Evolutionary conservation across 2,888 invertebrate genomes (phyloP).

Genomic region (Lithophane ornitopus): DNA sequence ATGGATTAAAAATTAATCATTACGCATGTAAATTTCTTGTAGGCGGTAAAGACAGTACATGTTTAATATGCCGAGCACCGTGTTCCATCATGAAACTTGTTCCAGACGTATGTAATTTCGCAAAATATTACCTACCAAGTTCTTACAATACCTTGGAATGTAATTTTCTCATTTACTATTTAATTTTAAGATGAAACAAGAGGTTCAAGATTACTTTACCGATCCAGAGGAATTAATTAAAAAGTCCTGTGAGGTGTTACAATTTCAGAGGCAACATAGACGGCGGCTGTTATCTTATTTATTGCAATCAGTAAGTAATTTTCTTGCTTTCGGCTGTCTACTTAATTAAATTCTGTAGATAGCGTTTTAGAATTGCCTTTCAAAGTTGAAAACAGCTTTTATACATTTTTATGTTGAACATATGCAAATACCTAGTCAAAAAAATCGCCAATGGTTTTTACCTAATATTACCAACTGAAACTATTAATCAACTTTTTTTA

Average conservation of each 20-base stretch:
- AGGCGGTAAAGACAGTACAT: constrained; percentile 85
- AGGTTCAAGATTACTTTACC: constrained; percentile 88
- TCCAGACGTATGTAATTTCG: constrained; percentile 82
- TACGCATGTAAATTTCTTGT: constrained; percentile 43
- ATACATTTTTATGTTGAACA: background rate
- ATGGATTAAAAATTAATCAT: constrained; percentile 11
- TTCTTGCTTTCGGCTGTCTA: constrained; percentile 19
- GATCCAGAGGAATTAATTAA: constrained; percentile 88
- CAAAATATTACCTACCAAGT: constrained; percentile 33
- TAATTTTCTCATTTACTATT: constrained; percentile 59
- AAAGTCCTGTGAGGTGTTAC: constrained; percentile 86
- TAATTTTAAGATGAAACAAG: constrained; percentile 86
- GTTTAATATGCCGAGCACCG: constrained; percentile 85
- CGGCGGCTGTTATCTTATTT: constrained; percentile 86
- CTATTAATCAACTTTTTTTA: constrained; percentile 18
- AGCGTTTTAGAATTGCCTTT: background rate
- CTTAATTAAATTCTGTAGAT: constrained; percentile 17
- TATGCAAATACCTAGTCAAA: background rate
- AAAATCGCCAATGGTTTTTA: constrained; percentile 5
- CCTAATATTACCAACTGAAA: background rate
- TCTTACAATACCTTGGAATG: constrained; percentile 34
- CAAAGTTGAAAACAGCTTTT: background rate
- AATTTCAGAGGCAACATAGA: constrained; percentile 88
- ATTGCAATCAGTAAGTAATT: constrained; percentile 84
- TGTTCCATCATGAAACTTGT: constrained; percentile 87